A percentile compares a stretch with the other conserved stretches of the same genome.
Conservation (phyloP, 2,888 invertebrate genomes). For the Blastobasis adustella region DNA sequence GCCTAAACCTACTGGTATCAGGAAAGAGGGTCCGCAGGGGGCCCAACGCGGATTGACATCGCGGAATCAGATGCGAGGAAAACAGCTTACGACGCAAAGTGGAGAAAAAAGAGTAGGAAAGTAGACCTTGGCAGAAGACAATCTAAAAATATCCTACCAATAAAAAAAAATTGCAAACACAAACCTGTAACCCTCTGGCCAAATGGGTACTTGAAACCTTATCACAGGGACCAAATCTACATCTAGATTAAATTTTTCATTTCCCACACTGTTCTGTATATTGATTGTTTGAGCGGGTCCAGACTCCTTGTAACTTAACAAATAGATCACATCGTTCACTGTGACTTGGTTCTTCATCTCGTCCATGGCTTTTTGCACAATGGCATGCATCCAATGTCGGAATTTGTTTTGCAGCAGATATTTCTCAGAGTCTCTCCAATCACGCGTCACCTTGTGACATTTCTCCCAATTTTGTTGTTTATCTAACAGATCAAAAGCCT, state of each 20-base stretch:
- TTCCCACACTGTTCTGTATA: conserved; percentile 34
- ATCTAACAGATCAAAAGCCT: conserved; percentile 47
- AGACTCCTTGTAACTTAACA: conserved; percentile 46
- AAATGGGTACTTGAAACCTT: conserved; percentile 51
- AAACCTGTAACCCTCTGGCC: conserved; percentile 54
- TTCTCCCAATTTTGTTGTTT: conserved; percentile 50
- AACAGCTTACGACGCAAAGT: too few species aligned
- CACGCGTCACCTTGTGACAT: conserved; percentile 47
- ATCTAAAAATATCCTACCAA: too few species aligned
- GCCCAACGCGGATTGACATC: too few species aligned
- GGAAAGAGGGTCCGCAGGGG: too few species aligned
- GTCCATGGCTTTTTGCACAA: conserved; percentile 58
- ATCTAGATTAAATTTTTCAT: conserved; percentile 41
- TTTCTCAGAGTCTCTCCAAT: conserved; percentile 58
- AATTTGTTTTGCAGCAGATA: conserved; percentile 65
- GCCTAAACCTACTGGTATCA: too few species aligned
- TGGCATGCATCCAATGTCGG: conserved; percentile 69
- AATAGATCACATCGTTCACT: conserved; percentile 38
- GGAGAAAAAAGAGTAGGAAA: too few species aligned
- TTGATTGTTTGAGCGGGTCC: conserved; percentile 75
- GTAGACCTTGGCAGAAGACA: too few species aligned
- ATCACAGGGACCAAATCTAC: conserved; percentile 74
- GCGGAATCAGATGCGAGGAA: too few species aligned
- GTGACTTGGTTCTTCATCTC: conserved; percentile 36
- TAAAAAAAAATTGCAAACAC: too few species aligned